Evolutionary conservation across 1,140 invertebrate genomes (phyloP), one percentile per base, ranked within the genome.

Genomic region (Tetramorium parvispinum): DNA sequence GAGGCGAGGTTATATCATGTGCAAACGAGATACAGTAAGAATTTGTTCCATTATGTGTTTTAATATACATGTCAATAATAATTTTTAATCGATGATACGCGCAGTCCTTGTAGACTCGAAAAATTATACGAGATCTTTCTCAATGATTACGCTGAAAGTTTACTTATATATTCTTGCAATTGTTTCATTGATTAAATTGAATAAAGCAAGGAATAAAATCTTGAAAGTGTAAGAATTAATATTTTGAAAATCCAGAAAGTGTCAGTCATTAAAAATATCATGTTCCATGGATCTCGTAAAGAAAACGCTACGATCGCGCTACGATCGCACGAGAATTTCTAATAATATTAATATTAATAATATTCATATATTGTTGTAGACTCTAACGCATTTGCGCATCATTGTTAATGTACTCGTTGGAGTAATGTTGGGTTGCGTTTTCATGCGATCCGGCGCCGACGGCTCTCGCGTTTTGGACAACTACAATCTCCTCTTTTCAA

Each of bases 371-470:
- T 77, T 16, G 55, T 65, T 43, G 6, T 11, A 99, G 97, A 99
- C 98, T 1, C 95, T 99, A 94, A 99, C 98, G 0, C 97, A 99
- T 92, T 96, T 99, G 63, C 96, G 99, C 59, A 95, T 98, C 46
- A 91, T 96, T 6, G 97, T 97, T 24, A 98, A 98, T 93, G 93
- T 98, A 53, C 87, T 96, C 0, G 96, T 97, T 18, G 97, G 97
- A 0, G 88, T 98, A 0, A 97, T 98, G 96, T 94, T 98, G 68
- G 97, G 98, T 6, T 94, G 96, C 2, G 94, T 98, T 24, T 98
- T 97, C 92, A 96, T 97, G 77, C 95, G 96, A 83, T 95, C 96
- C 13, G 97, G 97, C 18, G 96, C 96, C 73, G 97, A 98, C 87
- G 97, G 97, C 0, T 96, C 96, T 0, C 95, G 97, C 89, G 97